phyloP scores from a whole-genome alignment of 2,113 vertebrate species.

The Poeciliopsis retropinna region DNA sequence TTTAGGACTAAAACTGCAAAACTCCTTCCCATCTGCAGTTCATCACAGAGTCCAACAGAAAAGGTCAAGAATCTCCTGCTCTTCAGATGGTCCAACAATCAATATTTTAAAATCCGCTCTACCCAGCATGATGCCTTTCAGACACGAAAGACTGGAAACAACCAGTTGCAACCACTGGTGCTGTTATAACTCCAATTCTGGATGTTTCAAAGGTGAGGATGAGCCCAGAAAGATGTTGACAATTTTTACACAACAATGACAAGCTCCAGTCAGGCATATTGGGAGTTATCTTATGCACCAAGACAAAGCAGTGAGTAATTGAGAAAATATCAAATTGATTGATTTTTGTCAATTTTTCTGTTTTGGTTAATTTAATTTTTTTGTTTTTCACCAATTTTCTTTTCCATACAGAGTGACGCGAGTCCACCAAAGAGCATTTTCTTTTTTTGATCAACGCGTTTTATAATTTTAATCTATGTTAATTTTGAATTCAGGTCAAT shows the following conservation, averaged over 20 bases:
- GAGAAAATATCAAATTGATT: no score
- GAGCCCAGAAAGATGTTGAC: background rate
- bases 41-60: background rate
- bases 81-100: constrained; percentile 7
- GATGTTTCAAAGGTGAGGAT: background rate
- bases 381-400: no score
- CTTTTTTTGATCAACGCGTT: no score
- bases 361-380: no score
- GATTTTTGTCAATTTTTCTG: no score
- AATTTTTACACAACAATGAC: background rate
- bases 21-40: background rate
- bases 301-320: background rate
- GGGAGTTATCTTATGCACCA: background rate
- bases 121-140: background rate
- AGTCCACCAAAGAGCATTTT: no score
- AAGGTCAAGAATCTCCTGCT: constrained; percentile 26
- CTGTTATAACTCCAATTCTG: constrained; percentile 17
- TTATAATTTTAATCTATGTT: no score
- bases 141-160: background rate
- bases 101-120: constrained; percentile 21
- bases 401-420: no score
- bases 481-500: no score
- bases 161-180: background rate
- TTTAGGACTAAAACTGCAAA: background rate
- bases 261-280: background rate